These are phyloP conservation scores for Alectura lathami DNA, from an alignment of 2,113 vertebrate genomes.

Conservation along the genomic window DNA sequence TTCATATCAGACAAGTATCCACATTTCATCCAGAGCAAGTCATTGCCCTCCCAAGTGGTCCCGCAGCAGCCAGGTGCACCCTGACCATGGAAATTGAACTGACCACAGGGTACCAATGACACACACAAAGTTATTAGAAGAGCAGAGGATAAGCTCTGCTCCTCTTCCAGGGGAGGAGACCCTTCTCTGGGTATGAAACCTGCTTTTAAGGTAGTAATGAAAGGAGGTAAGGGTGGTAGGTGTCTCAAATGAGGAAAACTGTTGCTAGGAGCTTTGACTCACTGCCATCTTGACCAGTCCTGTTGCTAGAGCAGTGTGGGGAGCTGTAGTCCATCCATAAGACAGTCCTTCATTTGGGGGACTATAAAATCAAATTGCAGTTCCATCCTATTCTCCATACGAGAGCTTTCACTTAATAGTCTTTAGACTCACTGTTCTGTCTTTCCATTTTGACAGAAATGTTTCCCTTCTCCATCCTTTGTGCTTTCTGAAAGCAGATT, in stretches of 20 bases:
- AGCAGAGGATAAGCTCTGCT: not conserved
- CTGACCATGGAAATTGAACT: rapidly evolving
- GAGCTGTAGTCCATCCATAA: not conserved
- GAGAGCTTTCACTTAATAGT: not conserved
- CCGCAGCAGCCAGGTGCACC: not conserved
- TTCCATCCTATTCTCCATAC: not conserved
- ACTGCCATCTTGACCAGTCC: rapidly evolving
- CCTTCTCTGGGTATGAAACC: rapidly evolving
- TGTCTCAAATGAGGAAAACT: not conserved
- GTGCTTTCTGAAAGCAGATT: not conserved
- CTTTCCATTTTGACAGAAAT: not conserved
- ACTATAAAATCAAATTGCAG: not conserved
- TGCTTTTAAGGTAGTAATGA: not conserved
- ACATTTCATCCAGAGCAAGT: not conserved
- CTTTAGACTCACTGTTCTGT: not conserved
- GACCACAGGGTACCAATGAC: not conserved
- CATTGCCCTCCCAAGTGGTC: not conserved
- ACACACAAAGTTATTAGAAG: not conserved
- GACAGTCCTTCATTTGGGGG: not conserved
- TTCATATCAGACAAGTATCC: not conserved
- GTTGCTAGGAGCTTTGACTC: not conserved
- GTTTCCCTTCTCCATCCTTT: not conserved
- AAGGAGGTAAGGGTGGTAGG: not conserved
- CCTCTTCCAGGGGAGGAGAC: not conserved
- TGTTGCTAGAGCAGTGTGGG: not conserved